These are phyloP conservation scores for Laterallus jamaicensis DNA, from an alignment of 2,113 vertebrate genomes.

Conservation along the genomic window DNA sequence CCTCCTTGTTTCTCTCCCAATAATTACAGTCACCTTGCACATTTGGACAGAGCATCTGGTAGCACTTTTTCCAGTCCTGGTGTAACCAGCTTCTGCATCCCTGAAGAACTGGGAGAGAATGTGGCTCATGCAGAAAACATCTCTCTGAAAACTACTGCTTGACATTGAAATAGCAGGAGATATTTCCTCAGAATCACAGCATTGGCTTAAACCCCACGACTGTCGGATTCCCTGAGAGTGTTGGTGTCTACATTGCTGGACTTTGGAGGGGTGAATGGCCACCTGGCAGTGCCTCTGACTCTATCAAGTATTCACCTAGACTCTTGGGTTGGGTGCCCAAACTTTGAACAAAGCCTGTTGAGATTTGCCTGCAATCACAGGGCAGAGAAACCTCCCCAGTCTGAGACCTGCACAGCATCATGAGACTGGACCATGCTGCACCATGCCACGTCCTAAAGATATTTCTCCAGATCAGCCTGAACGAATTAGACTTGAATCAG, in stretches of 20 bases:
- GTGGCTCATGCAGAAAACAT: neutral
- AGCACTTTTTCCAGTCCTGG: neutral
- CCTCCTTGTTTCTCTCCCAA: neutral
- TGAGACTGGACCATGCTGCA: neutral
- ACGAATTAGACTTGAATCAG: neutral
- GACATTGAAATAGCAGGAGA: neutral
- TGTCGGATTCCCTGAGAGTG: neutral
- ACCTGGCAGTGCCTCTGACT: neutral
- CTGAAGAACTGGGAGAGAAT: neutral
- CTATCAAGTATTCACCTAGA: neutral
- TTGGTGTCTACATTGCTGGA: too few species aligned
- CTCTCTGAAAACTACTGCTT: neutral
- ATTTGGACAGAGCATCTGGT: neutral
- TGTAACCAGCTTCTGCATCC: neutral
- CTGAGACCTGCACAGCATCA: neutral
- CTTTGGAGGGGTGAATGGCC: neutral
- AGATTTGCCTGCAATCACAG: neutral
- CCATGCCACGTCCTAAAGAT: neutral
- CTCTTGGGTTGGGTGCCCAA: neutral
- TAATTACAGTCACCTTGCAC: neutral
- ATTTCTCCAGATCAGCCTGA: neutral
- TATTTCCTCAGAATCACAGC: neutral
- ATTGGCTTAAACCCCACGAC: neutral
- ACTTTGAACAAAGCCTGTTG: neutral
- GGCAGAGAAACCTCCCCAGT: neutral